Base-by-base conservation (phyloP, 2,797 vertebrate genomes). In the Spheniscus humboldti region DNA sequence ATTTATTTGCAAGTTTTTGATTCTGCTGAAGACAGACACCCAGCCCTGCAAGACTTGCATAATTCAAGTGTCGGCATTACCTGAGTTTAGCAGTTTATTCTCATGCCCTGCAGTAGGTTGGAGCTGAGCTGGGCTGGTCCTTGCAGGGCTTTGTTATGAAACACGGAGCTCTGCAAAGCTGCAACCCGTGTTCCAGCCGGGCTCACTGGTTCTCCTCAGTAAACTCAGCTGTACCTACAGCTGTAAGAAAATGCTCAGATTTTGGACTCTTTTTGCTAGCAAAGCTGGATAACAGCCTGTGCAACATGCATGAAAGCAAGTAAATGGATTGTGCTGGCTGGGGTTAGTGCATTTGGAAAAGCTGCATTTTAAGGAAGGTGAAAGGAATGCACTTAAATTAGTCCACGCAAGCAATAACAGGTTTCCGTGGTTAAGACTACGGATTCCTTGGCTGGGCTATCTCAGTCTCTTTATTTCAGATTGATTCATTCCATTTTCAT, bases 91-190 rank as follows among this genome's bases (percentile, higher is more conserved):
- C 23, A 89, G n/a, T 90, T 97, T 56, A 76, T 97, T 92, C 91
- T 90, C 73, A 90, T 94, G 77, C 85, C 94, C 82, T 94, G 82
- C 82, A 95, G 87, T 92, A 90, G 48, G 18, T 20, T 94, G 85
- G 45, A 83, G 78, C 62, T 95, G 66, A 66, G 60, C 53, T 91
- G 73, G 79, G 48, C 18, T 91, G 66, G 62, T 81, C 79, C 82
- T 92, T 91, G 50, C 62, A 90, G 31, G 20, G 30, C 30, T 96
- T 84, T 86, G 43, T 96, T 94, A 71, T 64, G 94, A 89, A 95
- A 95, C 3, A 2, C 1, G 2, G 62, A 90, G 62, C 55, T 90
- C 76, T 78, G 41, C 71, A 78, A 92, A 94, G 39, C n/a, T 96
- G 73, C 86, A 76, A 0, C n/a, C 41, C 0, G 0, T 28, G 69